These are phyloP conservation scores for Heliconius ethilla DNA, from an alignment of 2,888 invertebrate species.

Conservation along the genomic window DNA sequence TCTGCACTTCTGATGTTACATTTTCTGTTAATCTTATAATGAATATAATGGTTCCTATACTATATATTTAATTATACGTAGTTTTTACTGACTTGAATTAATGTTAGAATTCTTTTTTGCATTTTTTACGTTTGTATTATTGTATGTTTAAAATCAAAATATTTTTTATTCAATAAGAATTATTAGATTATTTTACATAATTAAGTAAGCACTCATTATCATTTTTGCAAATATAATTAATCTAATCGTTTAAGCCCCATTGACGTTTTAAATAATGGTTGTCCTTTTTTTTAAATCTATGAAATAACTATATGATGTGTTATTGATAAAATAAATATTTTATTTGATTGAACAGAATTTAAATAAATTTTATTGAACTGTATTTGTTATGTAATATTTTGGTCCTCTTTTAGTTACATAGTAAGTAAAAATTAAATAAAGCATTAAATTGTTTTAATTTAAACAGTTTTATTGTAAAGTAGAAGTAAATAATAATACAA, in stretches of 20 bases:
- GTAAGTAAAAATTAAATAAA: neutral
- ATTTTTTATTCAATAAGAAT: neutral
- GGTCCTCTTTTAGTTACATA: neutral
- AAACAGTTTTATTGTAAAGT: too few relatives aligned
- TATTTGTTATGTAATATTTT: neutral
- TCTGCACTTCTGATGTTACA: neutral
- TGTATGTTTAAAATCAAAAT: neutral
- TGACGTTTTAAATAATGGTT: neutral
- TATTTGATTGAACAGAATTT: neutral
- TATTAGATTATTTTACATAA: neutral
- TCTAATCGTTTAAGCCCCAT: neutral
- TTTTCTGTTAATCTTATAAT: neutral
- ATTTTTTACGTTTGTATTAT: neutral
- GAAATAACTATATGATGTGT: neutral
- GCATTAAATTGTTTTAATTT: neutral
- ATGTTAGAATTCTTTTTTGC: neutral
- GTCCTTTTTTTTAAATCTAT: neutral
- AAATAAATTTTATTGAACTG: conserved; percentile 5
- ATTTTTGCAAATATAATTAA: neutral
- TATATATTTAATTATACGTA: neutral
- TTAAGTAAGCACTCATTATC: neutral
- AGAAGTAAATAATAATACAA: too few relatives aligned
- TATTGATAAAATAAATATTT: conserved; percentile 1
- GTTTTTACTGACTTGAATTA: neutral
- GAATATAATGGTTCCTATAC: conserved; percentile 10